Conservation (phyloP, 2,797 vertebrate genomes). For the Enteromius mattozi region DNA sequence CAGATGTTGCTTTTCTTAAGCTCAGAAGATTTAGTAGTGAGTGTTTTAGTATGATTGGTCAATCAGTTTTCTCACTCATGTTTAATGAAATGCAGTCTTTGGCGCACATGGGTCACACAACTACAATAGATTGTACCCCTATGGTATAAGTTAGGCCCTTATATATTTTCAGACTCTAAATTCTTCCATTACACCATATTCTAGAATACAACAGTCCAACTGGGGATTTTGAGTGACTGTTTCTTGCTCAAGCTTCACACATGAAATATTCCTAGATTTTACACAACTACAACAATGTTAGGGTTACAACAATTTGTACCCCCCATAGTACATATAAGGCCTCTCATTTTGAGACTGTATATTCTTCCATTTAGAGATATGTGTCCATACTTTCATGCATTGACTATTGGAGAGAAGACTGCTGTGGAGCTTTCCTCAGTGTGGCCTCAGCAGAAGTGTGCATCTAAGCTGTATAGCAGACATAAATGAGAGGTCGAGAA, state of each 20-base stretch:
- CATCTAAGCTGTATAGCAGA: neutral
- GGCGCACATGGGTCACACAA: neutral
- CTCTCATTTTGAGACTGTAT: neutral
- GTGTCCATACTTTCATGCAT: neutral
- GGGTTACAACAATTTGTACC: too few species aligned
- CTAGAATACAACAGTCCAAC: neutral
- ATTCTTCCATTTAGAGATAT: neutral
- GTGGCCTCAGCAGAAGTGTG: neutral
- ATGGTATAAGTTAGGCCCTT: neutral
- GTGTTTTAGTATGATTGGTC: neutral
- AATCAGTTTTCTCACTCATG: neutral
- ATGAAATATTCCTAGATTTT: neutral
- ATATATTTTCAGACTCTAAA: neutral
- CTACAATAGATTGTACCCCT: neutral
- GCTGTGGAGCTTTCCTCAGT: neutral
- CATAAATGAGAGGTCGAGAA: neutral
- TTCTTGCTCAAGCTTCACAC: neutral
- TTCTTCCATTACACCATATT: neutral
- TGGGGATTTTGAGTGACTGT: neutral
- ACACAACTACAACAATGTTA: too few species aligned
- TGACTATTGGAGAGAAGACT: neutral
- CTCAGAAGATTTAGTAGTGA: neutral
- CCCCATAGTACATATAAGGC: too few species aligned
- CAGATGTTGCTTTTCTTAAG: neutral
- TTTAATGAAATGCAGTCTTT: neutral